Evolutionary conservation across 1,140 invertebrate species (phyloP), one percentile per base, ranked within the genome.

Genomic region (Phenacoccus solenopsis): DNA sequence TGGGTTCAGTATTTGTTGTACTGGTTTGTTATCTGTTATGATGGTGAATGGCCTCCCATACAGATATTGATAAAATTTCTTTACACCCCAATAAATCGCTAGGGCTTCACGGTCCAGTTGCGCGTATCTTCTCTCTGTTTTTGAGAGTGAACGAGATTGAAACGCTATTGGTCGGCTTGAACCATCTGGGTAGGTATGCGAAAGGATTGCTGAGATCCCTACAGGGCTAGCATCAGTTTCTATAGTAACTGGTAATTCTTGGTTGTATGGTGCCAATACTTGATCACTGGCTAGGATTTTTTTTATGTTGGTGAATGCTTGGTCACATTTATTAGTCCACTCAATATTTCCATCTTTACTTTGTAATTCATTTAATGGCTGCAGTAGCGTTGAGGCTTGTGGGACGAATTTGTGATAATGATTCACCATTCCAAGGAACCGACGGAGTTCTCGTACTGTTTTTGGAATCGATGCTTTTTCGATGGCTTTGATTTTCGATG

Each of bases 71-170:
- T n/a, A n/a, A n/a, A n/a, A n/a, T n/a, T n/a, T n/a, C n/a, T n/a
- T n/a, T n/a, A n/a, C n/a, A n/a, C n/a, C n/a, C n/a, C n/a, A n/a
- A n/a, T n/a, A n/a, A n/a, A n/a, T n/a, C n/a, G n/a, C n/a, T n/a
- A n/a, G 71, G 25, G 77, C 78, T 75, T 85, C 82, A 70, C 78
- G 80, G 49, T 84, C 79, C 28, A 82, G 77, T 72, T 81, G 78
- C 10, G 76, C 69, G 69, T 84, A 83, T 27, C 27, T 59, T 70
- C 72, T 74, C 74, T 84, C 81, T 20, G 79, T 74, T 28, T 71
- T 28, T 22, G 73, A 76, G 16, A 85, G 70, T 1, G 76, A 77
- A 70, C 80, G 59, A 0, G 78, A 82, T 3, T 77, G 77, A 75
- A 79, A 83, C 5, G 77, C 77, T 24, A 84, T 77, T 1, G 80